Evolutionary conservation across 2,797 vertebrate genomes (phyloP), one percentile per base, ranked within the genome.

Genomic region (Channa striata): DNA sequence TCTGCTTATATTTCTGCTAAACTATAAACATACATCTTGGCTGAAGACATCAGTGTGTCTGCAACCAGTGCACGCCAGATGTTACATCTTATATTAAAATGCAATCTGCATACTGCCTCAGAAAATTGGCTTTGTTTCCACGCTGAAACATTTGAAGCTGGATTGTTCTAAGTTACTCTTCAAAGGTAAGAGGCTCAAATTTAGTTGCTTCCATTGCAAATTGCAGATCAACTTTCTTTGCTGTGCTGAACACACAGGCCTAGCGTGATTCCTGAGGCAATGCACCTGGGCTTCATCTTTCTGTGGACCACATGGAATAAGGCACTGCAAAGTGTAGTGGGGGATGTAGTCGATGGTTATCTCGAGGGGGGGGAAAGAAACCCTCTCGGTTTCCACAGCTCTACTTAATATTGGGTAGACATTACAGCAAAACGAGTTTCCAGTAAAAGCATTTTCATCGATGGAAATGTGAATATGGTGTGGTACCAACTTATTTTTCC

Each of bases 201-300:
- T 86, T 84, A 89, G 86, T 81, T 88, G 87, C 89, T 89, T 85
- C 87, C 86, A 78, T 87, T 87, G 87, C 91, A 91, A 92, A 94
- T 91, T 91, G 91, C 80, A 91, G 90, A 92, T 93, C 90, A 90
- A 88, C 88, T 91, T 91, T 90, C 88, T 91, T 77, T 85, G 82
- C 89, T 72, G 81, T 68, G 85, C 90, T 78, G 81, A 85, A 88
- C 86, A 85, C 82, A 72, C 74, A 63, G 77, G 81, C 85, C 88
- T 59, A 75, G 91, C 74, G 59, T 74, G 74, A 69, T 84, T 93
- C 93, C 93, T 64, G 88, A 92, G 93, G 92, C 93, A 68, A 92
- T 93, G 91, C 93, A 95, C 93, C 92, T 94, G 93, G 94, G 84
- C 93, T 93, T 91, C 89, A 91, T 93, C 91, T 92, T 72, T 86